phyloP scores from a whole-genome alignment of 1,140 invertebrate species.

The Formica selysi region DNA sequence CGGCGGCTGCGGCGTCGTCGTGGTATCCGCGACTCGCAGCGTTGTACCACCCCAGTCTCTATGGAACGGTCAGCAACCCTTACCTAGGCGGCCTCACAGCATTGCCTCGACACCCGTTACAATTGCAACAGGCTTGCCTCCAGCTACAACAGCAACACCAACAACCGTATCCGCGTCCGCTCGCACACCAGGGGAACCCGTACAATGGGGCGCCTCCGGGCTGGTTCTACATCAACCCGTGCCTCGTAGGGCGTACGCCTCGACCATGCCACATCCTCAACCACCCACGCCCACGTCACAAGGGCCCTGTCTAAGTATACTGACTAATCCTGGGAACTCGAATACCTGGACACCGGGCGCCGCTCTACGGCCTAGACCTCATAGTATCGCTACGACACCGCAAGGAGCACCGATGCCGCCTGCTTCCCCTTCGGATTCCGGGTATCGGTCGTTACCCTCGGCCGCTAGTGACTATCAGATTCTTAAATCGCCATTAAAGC shows the following conservation, averaged over 20 bases:
- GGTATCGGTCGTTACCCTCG: slow-evolving; percentile 87
- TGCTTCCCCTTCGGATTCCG: slow-evolving; percentile 86
- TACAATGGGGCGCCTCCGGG: slow-evolving; percentile 82
- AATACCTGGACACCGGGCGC: slow-evolving; percentile 83
- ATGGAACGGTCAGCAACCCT: slow-evolving; percentile 84
- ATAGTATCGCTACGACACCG: slow-evolving; percentile 83
- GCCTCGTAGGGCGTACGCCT: slow-evolving; percentile 82
- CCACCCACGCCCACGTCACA: slow-evolving; percentile 84
- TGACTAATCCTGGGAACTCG: slow-evolving; percentile 77
- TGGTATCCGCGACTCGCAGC: slow-evolving; percentile 78
- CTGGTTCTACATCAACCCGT: slow-evolving; percentile 83
- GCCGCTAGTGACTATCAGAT: slow-evolving; percentile 89
- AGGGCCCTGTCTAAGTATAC: slow-evolving; percentile 75
- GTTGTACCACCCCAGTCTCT: slow-evolving; percentile 82
- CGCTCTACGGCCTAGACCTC: slow-evolving; percentile 78
- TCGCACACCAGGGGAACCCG: slow-evolving; percentile 80
- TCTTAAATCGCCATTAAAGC: slow-evolving; percentile 84
- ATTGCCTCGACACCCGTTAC: slow-evolving; percentile 84
- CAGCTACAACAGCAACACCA: slow-evolving; percentile 78
- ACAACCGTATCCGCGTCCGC: slow-evolving; percentile 71
- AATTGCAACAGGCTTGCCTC: slow-evolving; percentile 69
- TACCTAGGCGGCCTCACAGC: slow-evolving; percentile 83
- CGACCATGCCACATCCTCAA: slow-evolving; percentile 85
- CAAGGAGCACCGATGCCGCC: slow-evolving; percentile 74
- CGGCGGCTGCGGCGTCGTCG: slow-evolving; percentile 47